Evolutionary conservation across 2,797 vertebrate genomes (phyloP).

Genomic region (Sardinella longiceps): DNA sequence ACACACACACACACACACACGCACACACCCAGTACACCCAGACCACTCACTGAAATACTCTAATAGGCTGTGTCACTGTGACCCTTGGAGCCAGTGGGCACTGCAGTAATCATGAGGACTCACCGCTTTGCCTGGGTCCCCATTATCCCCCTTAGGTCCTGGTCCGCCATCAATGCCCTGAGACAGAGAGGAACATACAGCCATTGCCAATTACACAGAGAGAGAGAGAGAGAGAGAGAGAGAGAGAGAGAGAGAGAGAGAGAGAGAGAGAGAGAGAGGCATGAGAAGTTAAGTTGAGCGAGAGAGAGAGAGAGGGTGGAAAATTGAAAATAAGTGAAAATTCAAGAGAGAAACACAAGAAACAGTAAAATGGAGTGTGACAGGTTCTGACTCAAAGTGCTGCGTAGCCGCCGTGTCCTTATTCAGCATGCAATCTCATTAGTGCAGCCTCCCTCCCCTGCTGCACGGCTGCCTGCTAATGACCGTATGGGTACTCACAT

Average conservation of each 20-base stretch:
- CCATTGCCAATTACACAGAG: neutral
- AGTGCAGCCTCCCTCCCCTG: neutral
- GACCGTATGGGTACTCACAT: constrained; percentile 70
- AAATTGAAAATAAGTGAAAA: neutral
- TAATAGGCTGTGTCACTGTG: neutral
- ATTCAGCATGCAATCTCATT: constrained; percentile 10
- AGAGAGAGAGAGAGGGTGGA: neutral
- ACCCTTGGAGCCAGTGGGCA: neutral
- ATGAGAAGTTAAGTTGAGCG: neutral
- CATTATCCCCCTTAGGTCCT: constrained; percentile 85
- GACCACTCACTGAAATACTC: neutral
- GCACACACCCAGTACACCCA: neutral
- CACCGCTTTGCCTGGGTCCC: constrained; percentile 82
- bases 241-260: neutral
- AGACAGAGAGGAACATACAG: neutral
- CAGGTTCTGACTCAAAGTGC: neutral
- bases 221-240: neutral
- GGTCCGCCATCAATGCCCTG: constrained; percentile 83
- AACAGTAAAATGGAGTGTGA: neutral
- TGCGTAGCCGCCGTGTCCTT: neutral
- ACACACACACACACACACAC: neutral
- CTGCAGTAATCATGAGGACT: constrained; percentile 40
- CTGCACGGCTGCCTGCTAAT: neutral
- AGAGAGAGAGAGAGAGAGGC: neutral
- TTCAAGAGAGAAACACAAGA: neutral